phyloP scores from a whole-genome alignment of 2,797 vertebrate species.

The Aphelocoma californica region DNA sequence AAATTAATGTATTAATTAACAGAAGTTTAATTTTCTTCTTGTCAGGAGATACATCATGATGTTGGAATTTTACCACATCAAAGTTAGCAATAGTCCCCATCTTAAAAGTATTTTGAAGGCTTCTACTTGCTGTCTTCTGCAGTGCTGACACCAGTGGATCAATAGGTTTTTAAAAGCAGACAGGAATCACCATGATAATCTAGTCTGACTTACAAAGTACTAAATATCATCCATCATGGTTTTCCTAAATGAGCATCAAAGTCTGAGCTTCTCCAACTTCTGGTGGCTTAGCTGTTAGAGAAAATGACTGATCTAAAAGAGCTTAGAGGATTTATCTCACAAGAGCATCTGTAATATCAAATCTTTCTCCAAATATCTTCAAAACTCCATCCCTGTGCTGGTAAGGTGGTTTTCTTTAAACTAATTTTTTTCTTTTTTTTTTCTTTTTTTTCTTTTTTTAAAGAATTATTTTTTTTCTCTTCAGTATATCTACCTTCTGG shows the following conservation, averaged over 20 bases:
- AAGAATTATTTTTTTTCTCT: neutral
- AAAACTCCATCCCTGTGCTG: neutral
- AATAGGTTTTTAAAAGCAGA: slow-evolving; percentile 63
- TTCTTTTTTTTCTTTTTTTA: neutral
- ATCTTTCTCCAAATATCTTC: slow-evolving; percentile 41
- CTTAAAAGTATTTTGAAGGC: slow-evolving; percentile 38
- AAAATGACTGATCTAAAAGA: slow-evolving; percentile 53
- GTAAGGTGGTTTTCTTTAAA: neutral
- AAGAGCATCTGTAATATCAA: slow-evolving; percentile 45
- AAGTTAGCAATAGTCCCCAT: neutral
- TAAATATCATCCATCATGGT: slow-evolving; percentile 62
- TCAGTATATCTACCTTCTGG: neutral
- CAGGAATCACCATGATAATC: slow-evolving; percentile 60
- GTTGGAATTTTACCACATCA: slow-evolving; percentile 19
- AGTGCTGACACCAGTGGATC: slow-evolving; percentile 48
- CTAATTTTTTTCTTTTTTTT: accelerated
- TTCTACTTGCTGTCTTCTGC: slow-evolving; percentile 46
- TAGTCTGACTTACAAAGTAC: slow-evolving; percentile 62
- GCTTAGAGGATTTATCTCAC: slow-evolving; percentile 53
- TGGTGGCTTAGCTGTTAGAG: slow-evolving; percentile 40
- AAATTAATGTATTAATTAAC: slow-evolving; percentile 33
- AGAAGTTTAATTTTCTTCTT: slow-evolving; percentile 42
- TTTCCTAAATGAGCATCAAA: slow-evolving; percentile 59
- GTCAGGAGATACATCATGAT: neutral
- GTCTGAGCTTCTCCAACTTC: slow-evolving; percentile 34